Conservation (phyloP, 2,113 vertebrate species). For the Menidia beryllina region DNA sequence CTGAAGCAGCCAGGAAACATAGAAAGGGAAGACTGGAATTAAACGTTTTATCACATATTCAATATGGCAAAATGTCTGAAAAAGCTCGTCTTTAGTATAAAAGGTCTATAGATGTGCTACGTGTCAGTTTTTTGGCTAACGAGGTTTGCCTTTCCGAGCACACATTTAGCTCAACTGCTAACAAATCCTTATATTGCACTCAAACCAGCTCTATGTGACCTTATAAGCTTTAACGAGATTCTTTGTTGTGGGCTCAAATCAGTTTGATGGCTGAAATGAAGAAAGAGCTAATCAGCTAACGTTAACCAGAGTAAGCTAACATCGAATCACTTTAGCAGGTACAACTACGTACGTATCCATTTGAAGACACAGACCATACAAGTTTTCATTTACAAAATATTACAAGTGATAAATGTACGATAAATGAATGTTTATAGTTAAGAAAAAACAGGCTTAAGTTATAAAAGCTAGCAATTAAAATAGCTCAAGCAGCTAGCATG, state of each 20-base stretch:
- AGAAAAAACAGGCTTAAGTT: neutral
- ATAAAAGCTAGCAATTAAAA: neutral
- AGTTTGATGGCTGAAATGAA: neutral
- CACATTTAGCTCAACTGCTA: neutral
- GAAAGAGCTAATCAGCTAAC: neutral
- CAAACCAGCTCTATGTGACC: no score
- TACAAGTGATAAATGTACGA: no score
- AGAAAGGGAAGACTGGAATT: neutral
- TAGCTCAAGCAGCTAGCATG: slow-evolving; percentile 5
- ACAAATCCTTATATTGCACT: no score
- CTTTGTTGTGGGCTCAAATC: neutral
- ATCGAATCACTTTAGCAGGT: neutral
- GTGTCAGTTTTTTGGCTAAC: neutral
- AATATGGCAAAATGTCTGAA: neutral
- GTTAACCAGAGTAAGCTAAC: slow-evolving; percentile 8
- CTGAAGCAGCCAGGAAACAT: neutral
- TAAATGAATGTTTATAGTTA: no score
- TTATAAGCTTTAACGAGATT: neutral
- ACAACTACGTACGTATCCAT: neutral
- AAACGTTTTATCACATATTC: neutral
- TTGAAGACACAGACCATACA: neutral
- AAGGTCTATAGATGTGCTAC: neutral
- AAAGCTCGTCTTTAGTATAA: neutral
- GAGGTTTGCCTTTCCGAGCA: neutral
- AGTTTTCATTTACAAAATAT: neutral